phyloP scores from a whole-genome alignment of 2,888 invertebrate genomes.

The Protonemura montana region DNA sequence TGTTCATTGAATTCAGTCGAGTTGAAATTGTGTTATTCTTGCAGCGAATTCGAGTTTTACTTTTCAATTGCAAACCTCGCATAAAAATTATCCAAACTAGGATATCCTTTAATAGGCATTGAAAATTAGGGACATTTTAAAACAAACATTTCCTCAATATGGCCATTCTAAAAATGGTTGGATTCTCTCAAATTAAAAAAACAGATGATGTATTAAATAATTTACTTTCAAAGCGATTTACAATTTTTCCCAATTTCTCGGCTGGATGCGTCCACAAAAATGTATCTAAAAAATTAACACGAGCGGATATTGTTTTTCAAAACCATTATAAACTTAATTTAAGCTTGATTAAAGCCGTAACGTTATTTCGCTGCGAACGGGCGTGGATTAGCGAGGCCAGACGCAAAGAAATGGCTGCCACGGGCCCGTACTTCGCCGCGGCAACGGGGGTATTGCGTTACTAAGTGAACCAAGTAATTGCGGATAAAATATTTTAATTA shows the following conservation, averaged over 20 bases:
- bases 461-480: slow-evolving; percentile 44
- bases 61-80: too few species aligned
- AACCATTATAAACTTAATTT: neutral
- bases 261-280: neutral
- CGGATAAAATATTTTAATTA: slow-evolving; percentile 50
- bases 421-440: neutral
- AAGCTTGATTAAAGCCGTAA: slow-evolving; percentile 7
- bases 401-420: neutral
- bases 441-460: neutral
- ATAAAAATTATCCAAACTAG: too few species aligned
- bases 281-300: neutral
- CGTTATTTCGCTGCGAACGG: neutral
- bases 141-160: too few species aligned
- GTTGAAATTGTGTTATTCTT: too few species aligned
- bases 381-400: neutral
- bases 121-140: too few species aligned
- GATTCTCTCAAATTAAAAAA: neutral
- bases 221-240: neutral
- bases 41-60: too few species aligned
- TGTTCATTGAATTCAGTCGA: neutral
- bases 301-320: slow-evolving; percentile 7
- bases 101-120: too few species aligned
- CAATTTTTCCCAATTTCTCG: neutral
- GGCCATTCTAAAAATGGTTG: too few species aligned
- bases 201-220: neutral